Conservation (phyloP, 2,888 invertebrate species). For the Cyaniris semiargus region DNA sequence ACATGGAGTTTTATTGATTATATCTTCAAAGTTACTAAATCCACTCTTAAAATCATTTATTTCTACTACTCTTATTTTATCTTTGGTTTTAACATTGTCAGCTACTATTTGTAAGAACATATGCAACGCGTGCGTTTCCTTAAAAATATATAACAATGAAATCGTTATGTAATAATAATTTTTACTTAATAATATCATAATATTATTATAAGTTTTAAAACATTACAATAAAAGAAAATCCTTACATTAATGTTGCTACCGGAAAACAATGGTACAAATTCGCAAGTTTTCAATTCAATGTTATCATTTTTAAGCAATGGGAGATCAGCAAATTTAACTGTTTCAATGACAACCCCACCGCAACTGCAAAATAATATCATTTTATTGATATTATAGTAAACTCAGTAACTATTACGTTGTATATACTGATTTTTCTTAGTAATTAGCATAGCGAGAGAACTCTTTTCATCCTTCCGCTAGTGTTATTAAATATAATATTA, state of each 20-base stretch:
- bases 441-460: no score
- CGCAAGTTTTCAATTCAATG: not conserved
- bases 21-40: not conserved
- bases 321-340: conserved; percentile 5
- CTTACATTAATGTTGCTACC: not conserved
- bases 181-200: no score
- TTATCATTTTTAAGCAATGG: not conserved
- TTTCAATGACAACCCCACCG: conserved; percentile 13
- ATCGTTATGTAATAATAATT: no score
- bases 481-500: no score
- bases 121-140: not conserved
- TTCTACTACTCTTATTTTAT: not conserved
- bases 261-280: not conserved
- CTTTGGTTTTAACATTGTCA: not conserved
- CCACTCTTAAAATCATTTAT: not conserved
- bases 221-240: not conserved
- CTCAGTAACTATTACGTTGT: not conserved
- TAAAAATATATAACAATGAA: not conserved
- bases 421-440: no score
- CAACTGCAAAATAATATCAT: not conserved
- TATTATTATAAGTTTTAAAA: no score
- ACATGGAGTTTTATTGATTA: not conserved
- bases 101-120: conserved; percentile 15
- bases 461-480: no score
- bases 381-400: not conserved